Conservation (phyloP, 2,113 vertebrate species). For the Porphyrio hochstetteri region DNA sequence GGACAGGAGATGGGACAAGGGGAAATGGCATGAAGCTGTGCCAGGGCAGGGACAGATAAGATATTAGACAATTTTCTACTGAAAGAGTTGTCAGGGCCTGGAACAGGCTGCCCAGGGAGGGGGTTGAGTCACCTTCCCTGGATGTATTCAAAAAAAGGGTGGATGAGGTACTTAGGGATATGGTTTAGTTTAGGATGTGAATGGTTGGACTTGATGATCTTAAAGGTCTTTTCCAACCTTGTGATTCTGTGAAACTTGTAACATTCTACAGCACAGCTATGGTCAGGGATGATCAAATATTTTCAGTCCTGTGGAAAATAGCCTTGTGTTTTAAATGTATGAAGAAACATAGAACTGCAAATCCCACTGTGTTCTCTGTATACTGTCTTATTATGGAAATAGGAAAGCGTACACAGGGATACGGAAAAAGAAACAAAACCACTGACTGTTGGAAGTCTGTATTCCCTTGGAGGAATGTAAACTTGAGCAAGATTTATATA, state of each 20-base stretch:
- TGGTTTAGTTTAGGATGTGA: no score
- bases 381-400: neutral
- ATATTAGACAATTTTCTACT: no score
- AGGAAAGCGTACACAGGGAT: neutral
- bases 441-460: neutral
- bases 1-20: no score
- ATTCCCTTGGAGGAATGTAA: neutral
- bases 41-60: no score
- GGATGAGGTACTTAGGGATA: no score
- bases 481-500: neutral
- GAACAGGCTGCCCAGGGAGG: no score
- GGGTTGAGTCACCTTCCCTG: no score
- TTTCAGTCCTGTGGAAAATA: conserved; percentile 43
- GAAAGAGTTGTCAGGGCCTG: no score
- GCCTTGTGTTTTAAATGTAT: conserved; percentile 39
- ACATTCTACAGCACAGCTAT: neutral
- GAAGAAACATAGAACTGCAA: neutral
- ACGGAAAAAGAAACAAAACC: neutral
- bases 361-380: neutral
- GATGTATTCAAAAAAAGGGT: no score
- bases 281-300: neutral
- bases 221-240: no score
- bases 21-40: no score
- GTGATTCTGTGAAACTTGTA: neutral
- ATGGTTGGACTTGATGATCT: no score